These are phyloP conservation scores for Pelecanus crispus DNA, from an alignment of 2,113 vertebrate genomes.

Conservation along the genomic window DNA sequence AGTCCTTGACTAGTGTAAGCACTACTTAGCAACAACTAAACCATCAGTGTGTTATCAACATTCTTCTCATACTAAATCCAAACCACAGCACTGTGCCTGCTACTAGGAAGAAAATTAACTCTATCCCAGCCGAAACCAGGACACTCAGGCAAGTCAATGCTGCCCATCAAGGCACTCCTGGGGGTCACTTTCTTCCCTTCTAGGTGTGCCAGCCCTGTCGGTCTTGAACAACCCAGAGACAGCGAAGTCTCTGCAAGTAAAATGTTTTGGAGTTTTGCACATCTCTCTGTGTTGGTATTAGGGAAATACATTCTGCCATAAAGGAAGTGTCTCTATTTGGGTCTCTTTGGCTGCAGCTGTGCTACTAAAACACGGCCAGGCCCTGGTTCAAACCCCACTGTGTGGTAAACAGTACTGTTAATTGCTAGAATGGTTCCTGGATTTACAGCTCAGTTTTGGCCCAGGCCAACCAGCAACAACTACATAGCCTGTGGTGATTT, in stretches of 20 bases:
- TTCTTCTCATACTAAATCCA: no score
- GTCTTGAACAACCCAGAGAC: not conserved
- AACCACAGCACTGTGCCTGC: no score
- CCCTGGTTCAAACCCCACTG: not conserved
- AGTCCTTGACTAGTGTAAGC: no score
- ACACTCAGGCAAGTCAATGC: not conserved
- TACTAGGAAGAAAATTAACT: no score
- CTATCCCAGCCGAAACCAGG: no score
- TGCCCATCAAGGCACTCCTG: not conserved
- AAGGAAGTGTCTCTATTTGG: not conserved
- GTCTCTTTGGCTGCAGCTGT: not conserved
- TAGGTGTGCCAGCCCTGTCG: not conserved
- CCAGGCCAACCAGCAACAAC: not conserved
- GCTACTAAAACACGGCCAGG: not conserved
- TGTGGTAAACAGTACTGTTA: not conserved
- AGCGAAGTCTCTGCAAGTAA: not conserved
- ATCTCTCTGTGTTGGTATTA: not conserved
- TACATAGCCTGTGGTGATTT: not conserved
- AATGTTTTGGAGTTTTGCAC: not conserved
- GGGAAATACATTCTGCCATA: not conserved
- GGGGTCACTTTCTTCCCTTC: not conserved
- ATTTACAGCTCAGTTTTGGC: rapidly evolving
- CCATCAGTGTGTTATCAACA: no score
- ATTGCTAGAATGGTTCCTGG: not conserved
- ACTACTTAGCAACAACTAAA: no score